Conservation (phyloP, 2,113 vertebrate genomes). For the Neolamprologus kungweensis region DNA sequence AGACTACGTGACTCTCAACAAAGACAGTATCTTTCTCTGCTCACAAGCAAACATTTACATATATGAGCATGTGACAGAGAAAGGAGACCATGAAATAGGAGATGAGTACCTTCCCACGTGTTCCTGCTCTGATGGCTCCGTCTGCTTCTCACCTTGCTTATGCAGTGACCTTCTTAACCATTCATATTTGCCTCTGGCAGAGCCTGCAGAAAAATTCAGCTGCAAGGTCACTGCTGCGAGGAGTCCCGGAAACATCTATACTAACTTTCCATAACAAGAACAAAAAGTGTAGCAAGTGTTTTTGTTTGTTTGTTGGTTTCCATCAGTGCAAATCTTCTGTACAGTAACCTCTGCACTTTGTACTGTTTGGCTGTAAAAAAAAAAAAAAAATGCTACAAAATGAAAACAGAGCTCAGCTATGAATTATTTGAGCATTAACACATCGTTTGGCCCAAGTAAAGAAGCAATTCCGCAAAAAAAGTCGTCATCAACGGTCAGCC, state of each 20-base stretch:
- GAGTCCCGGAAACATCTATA: conserved; percentile 44
- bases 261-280: conserved; percentile 35
- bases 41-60: conserved; percentile 52
- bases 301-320: not conserved
- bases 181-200: conserved; percentile 47
- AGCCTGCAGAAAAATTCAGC: not conserved
- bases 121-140: not conserved
- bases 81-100: not conserved
- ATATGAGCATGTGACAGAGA: conserved; percentile 1
- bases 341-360: not conserved
- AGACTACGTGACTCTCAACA: conserved; percentile 70
- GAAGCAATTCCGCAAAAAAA: rapidly evolving
- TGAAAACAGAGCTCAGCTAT: not conserved
- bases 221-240: not conserved
- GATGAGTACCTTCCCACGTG: not conserved
- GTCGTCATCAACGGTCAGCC: rapidly evolving
- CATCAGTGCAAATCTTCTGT: not conserved
- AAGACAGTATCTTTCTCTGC: conserved; percentile 9
- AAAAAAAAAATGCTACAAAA: not conserved
- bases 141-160: not conserved
- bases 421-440: not conserved
- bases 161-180: conserved; percentile 53
- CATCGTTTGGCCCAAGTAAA: not conserved
- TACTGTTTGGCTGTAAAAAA: not conserved
- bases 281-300: not conserved